A percentile compares a stretch with the other conserved stretches of the same genome.
These are phyloP conservation scores for Metalampra italica DNA, from an alignment of 2,888 invertebrate genomes.

Conservation along the genomic window DNA sequence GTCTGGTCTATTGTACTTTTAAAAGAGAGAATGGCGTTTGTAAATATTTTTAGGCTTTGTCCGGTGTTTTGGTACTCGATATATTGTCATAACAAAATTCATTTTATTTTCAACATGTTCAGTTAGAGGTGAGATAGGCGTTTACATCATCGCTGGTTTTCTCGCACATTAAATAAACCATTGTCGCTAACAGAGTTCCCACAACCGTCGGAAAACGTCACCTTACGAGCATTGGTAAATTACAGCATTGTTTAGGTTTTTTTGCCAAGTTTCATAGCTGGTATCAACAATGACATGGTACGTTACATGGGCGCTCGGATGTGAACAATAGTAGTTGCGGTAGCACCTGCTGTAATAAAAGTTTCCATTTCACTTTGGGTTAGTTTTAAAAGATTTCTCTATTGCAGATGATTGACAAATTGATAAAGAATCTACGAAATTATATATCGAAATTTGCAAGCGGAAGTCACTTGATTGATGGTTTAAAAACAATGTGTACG, in stretches of 20 bases:
- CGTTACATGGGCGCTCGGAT: slow-evolving; percentile 39
- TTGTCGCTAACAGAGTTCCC: slow-evolving; percentile 28
- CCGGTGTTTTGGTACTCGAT: too few species aligned
- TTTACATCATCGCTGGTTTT: slow-evolving; percentile 3
- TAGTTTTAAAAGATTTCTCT: not conserved
- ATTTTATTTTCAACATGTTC: not conserved
- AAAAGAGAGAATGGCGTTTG: too few species aligned
- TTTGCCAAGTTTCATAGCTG: slow-evolving; percentile 35
- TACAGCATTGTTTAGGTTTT: slow-evolving; percentile 53
- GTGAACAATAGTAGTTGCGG: slow-evolving; percentile 48
- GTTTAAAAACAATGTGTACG: too few species aligned
- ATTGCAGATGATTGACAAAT: not conserved
- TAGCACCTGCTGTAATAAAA: slow-evolving; percentile 39
- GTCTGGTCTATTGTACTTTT: too few species aligned
- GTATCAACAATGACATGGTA: slow-evolving; percentile 49
- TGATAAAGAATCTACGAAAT: too few species aligned
- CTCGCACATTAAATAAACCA: slow-evolving; percentile 9
- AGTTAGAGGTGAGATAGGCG: not conserved
- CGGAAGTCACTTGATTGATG: too few species aligned
- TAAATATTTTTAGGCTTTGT: too few species aligned
- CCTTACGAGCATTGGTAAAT: slow-evolving; percentile 37
- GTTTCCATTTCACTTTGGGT: slow-evolving; percentile 32
- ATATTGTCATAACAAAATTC: too few species aligned
- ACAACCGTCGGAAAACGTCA: slow-evolving; percentile 30
- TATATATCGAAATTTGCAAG: too few species aligned